Percentiles rank a stretch among this genome's conserved stretches.
Evolutionary conservation across 2,797 vertebrate species (phyloP).

Genomic region (Gambelia wislizenii): DNA sequence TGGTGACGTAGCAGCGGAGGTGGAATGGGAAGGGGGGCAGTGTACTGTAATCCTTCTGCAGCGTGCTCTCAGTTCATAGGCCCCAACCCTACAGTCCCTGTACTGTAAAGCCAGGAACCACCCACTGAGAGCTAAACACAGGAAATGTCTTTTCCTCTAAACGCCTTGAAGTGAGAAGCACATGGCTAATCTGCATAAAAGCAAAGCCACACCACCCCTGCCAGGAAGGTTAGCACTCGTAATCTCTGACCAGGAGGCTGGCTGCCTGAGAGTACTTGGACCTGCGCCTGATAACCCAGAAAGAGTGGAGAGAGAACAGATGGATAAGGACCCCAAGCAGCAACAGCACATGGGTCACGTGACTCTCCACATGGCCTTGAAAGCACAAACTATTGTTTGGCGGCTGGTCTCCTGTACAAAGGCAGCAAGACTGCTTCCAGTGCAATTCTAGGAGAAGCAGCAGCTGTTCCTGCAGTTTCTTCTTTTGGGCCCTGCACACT

Average conservation of each 20-base stretch:
- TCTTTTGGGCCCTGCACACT: slow-evolving; percentile 5
- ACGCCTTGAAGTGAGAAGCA: slow-evolving; percentile 90
- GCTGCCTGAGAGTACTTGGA: slow-evolving; percentile 81
- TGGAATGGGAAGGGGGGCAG: slow-evolving; percentile 77
- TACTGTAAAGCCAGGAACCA: slow-evolving; percentile 70
- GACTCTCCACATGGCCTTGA: slow-evolving; percentile 77
- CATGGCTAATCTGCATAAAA: slow-evolving; percentile 99
- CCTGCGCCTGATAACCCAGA: slow-evolving; percentile 82
- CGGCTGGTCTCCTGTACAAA: slow-evolving; percentile 64
- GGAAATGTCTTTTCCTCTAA: slow-evolving; percentile 84
- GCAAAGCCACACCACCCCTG: slow-evolving; percentile 91
- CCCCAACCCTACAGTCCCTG: slow-evolving; percentile 61
- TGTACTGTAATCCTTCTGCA: slow-evolving; percentile 73
- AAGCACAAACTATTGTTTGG: slow-evolving; percentile 76
- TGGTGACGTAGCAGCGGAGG: slow-evolving; percentile 82
- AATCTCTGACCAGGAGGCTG: slow-evolving; percentile 84
- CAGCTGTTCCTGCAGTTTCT: slow-evolving; percentile 70
- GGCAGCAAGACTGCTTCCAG: slow-evolving; percentile 49
- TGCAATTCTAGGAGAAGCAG: slow-evolving; percentile 35
- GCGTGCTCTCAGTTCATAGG: slow-evolving; percentile 48
- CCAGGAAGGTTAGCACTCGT: slow-evolving; percentile 88
- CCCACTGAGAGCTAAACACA: slow-evolving; percentile 81
- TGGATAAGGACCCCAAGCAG: slow-evolving; percentile 84
- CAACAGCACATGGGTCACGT: slow-evolving; percentile 81
- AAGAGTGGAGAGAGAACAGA: slow-evolving; percentile 84